These are phyloP conservation scores for Corapipo altera DNA, from an alignment of 2,113 vertebrate genomes.

Conservation along the genomic window DNA sequence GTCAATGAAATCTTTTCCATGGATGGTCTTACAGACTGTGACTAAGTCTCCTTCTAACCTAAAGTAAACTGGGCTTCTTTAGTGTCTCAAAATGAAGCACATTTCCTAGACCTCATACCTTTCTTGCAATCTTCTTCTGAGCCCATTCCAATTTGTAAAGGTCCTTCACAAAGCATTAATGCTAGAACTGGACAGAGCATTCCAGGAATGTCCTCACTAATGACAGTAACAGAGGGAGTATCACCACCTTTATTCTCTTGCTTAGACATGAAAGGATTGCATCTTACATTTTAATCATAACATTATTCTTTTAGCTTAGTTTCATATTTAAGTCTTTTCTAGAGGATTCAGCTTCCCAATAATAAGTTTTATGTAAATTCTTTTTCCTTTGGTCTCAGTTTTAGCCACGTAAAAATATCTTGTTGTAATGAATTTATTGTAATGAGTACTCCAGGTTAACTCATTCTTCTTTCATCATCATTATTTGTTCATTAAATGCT, in stretches of 20 bases:
- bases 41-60: background rate
- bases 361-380: background rate
- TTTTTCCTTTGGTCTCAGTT: background rate
- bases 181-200: background rate
- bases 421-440: background rate
- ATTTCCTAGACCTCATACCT: background rate
- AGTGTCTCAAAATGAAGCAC: background rate
- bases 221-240: background rate
- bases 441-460: background rate
- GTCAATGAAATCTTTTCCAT: background rate
- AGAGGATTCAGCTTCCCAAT: background rate
- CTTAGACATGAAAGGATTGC: background rate
- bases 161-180: background rate
- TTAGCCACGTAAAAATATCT: background rate
- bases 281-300: background rate
- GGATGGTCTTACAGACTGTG: background rate
- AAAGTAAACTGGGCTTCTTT: background rate
- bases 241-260: background rate
- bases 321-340: background rate
- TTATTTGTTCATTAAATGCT: background rate
- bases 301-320: background rate
- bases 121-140: background rate
- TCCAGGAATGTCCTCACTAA: conserved; percentile 1
- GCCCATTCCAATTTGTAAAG: background rate
- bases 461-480: background rate